Base-by-base conservation (phyloP, 2,888 invertebrate species). In the Cheilosia urbana region DNA sequence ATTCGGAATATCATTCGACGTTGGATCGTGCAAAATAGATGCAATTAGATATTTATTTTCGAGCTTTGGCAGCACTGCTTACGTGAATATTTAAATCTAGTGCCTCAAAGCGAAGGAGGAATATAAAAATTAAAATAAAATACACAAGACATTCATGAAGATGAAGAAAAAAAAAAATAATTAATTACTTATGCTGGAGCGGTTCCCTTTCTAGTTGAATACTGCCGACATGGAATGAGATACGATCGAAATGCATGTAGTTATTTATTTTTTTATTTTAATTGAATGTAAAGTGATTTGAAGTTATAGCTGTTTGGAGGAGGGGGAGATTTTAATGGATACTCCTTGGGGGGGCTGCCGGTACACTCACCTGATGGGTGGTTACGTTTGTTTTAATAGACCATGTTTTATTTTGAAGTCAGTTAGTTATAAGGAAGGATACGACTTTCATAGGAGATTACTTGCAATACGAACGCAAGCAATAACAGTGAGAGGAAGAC, bases 111-210 rank as follows among this genome's bases (percentile, higher is more conserved):
- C n/a, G 7, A 17, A 45, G 30, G 47, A 47, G 42, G 24, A 57
- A 51, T 24, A 51, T 21, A 24, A 49, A 49, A 51, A 27, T 27
- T 27, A 21, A 51, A 51, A 21, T 24, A 24, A 45, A 45, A 45
- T 45, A 17, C 2, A 3, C 34, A 57, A 21, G 11, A 69, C 55
- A 34, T 30, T 42, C 13, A 40, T 66, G 42, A 27, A 66, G 53
- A 66, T 51, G 5, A 37, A 21, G 2, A 53, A 24, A 40, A 40
- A 66, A 17, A 27, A 6, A 27, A 27, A 27, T 27, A 66, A 66
- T 55, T 57, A 69, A 69, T 69, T 69, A 57, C 57, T 34, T 45
- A 69, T 69, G 45, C 34, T 47, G 55, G 57, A 7, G n/a, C 57
- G 68, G 55, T 15, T 15, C 30, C 21, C 21, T 57, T 57, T 69